Evolutionary conservation across 2,888 invertebrate species (phyloP), one percentile per base, ranked within the genome.

Genomic region (Scaeva pyrastri): DNA sequence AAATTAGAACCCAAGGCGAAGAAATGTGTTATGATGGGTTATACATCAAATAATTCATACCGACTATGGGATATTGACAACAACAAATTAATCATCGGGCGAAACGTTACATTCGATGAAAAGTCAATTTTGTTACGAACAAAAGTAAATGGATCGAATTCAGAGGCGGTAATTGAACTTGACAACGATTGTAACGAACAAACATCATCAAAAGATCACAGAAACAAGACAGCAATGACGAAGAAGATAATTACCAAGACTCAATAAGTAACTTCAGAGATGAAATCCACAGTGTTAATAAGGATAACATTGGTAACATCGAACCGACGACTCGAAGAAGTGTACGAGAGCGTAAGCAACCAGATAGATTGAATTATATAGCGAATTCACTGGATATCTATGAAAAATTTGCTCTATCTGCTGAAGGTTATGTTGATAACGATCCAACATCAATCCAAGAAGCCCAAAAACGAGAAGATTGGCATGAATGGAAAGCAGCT

Each of bases 1-100:
- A 88, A 88, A 68, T 76, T 83, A 43, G 82, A 88, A 50, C 36
- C 68, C 6, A 68, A 70, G 2, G 10, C 66, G 11, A 31, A n/a
- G 31, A 50, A 66, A 36, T 48, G 45, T 31, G 7, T 62, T 14
- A 16, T 62, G 26, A 31, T 62, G 21, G 43, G 62, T 26, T 64
- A 64, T 10, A 45, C 64, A 7, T 66, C 31, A 8, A 48, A 45
- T 3, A 50, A 43, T 48, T 31, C 50, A 12, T 66, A 66, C 36
- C 66, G 66, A 23, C 36, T 66, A 1, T 66, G 48, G 66, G 50
- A 66, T 16, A 7, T 66, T 48, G 66, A 66, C 11, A 48, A 50
- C 8, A 12, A 45, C 2, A 64, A 60, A 60, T 31, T 60, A 41
- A 60, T 60, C 21, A 60, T 60, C 11, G 41, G 41, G 2, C 39